These are phyloP conservation scores for Andricus grossulariae DNA, from an alignment of 1,140 invertebrate genomes.

Conservation along the genomic window DNA sequence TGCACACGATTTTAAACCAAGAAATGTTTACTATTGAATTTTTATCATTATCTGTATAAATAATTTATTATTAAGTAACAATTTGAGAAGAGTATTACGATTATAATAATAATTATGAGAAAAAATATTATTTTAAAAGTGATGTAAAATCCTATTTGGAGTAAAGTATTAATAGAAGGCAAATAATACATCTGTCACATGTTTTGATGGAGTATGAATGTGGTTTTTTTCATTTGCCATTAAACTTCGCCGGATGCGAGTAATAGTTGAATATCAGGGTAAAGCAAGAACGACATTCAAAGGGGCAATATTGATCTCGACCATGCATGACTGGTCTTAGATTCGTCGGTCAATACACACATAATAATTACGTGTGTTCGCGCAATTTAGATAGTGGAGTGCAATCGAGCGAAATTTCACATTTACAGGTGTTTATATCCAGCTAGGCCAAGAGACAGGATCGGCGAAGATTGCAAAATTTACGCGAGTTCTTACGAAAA, in stretches of 20 bases:
- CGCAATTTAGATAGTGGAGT: neutral
- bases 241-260: constrained; percentile 24
- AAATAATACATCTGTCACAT: constrained; percentile 16
- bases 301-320: too few species aligned
- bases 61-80: too few species aligned
- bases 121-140: neutral
- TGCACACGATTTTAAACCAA: too few species aligned
- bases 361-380: constrained; percentile 20
- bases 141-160: neutral
- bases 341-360: constrained; percentile 2
- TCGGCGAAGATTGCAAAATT: constrained; percentile 14
- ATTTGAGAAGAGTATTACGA: too few species aligned
- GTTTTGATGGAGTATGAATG: constrained; percentile 7
- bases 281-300: neutral
- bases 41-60: too few species aligned
- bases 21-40: too few species aligned
- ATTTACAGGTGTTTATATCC: constrained; percentile 18
- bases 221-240: constrained; percentile 12
- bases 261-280: constrained; percentile 26
- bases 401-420: neutral
- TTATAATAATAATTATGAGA: too few species aligned
- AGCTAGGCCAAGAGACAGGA: constrained; percentile 16
- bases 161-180: constrained; percentile 10
- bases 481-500: constrained; percentile 23
- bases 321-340: too few species aligned